Conservation (phyloP, 37 sponge, comb jelly and placozoan genomes). For the Ianthella basta region DNA sequence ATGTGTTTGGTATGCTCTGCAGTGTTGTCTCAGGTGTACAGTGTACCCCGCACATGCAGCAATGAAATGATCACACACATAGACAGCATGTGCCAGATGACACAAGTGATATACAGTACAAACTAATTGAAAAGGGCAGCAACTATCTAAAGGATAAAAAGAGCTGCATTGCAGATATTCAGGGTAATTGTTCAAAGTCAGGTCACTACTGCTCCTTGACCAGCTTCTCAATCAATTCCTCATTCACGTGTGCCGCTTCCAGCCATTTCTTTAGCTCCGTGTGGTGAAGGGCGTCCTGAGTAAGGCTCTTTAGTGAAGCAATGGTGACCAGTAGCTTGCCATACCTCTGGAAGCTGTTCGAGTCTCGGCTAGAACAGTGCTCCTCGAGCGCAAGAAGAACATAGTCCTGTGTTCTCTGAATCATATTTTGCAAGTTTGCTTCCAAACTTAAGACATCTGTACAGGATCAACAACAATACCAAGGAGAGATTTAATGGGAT, state of each 20-base stretch:
- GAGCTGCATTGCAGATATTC: no score
- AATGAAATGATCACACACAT: no score
- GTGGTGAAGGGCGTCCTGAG: conserved; percentile 12
- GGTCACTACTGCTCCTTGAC: not conserved
- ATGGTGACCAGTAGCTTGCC: conserved; percentile 24
- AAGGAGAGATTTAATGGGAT: not conserved
- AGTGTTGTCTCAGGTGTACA: no score
- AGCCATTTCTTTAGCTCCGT: conserved; percentile 1
- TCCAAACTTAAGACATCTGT: conserved; percentile 11
- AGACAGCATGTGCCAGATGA: no score
- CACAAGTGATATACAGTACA: no score
- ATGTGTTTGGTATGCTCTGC: no score
- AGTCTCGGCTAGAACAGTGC: not conserved
- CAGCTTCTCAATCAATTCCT: conserved; percentile 14
- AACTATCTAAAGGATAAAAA: no score
- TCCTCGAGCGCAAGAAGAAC: conserved; percentile 12
- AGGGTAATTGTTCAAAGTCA: no score
- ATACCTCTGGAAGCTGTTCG: conserved; percentile 5
- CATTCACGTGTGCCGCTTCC: conserved; percentile 13
- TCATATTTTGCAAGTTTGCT: not conserved
- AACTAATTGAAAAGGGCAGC: no score
- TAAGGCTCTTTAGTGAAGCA: conserved; percentile 15
- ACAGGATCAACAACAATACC: not conserved
- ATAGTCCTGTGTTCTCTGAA: conserved; percentile 9
- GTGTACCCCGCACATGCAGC: no score